These are phyloP conservation scores for Catotricha subobsoleta DNA, from an alignment of 2,888 invertebrate genomes.

Conservation along the genomic window DNA sequence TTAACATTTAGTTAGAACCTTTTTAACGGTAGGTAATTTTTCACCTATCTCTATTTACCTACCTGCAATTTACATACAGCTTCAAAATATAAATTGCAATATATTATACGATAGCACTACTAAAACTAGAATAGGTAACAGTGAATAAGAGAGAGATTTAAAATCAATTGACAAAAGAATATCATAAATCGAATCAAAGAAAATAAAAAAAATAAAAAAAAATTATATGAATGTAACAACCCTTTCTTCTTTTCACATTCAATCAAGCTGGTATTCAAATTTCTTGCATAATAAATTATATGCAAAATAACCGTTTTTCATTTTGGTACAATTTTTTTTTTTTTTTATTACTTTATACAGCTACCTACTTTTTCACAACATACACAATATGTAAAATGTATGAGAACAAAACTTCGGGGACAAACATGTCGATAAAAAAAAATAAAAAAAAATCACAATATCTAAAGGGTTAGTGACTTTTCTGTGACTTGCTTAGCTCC, in stretches of 20 bases:
- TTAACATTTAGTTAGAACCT: too few species aligned
- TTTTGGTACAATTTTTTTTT: too few species aligned
- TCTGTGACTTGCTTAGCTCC: too few species aligned
- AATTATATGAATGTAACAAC: too few species aligned
- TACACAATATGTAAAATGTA: too few species aligned
- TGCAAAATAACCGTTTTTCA: slow-evolving; percentile 7
- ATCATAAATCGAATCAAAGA: neutral
- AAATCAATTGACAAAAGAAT: neutral
- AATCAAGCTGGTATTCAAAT: slow-evolving; percentile 6
- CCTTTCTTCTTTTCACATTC: slow-evolving; percentile 3
- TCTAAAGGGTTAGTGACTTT: neutral
- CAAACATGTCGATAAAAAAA: neutral
- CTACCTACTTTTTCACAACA: too few species aligned
- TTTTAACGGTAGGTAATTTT: too few species aligned
- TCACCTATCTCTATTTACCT: too few species aligned
- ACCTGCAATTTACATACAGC: too few species aligned
- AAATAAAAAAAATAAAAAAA: neutral
- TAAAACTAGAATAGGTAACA: too few species aligned
- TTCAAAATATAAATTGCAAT: too few species aligned
- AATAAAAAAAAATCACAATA: neutral
- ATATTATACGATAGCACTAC: too few species aligned
- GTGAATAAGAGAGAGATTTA: neutral
- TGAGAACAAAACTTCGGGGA: neutral
- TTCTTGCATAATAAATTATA: slow-evolving; percentile 7
- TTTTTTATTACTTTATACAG: neutral